Conservation (phyloP, 2,797 vertebrate species). For the Ctenochaetus hawaiiensis region DNA sequence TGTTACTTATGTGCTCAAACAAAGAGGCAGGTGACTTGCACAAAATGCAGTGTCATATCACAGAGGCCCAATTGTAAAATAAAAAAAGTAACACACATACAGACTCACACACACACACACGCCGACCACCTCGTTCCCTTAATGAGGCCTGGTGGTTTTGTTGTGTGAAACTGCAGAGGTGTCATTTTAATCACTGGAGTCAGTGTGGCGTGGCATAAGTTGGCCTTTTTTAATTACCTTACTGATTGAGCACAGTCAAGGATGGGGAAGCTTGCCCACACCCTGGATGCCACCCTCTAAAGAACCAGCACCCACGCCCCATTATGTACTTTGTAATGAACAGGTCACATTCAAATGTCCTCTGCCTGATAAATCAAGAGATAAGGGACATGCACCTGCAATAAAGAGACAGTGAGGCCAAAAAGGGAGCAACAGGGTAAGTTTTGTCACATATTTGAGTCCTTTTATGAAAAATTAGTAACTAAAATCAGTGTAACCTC, state of each 20-base stretch:
- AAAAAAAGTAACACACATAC: slow-evolving; percentile 33
- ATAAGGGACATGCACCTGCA: slow-evolving; percentile 18
- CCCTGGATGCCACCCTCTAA: slow-evolving; percentile 55
- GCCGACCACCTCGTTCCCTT: slow-evolving; percentile 37
- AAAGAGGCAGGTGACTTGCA: slow-evolving; percentile 7
- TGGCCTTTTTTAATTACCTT: slow-evolving; percentile 85
- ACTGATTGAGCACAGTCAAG: slow-evolving; percentile 81
- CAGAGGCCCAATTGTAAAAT: slow-evolving; percentile 35
- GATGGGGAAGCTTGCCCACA: slow-evolving; percentile 77
- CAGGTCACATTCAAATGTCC: slow-evolving; percentile 74
- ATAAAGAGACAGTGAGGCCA: neutral
- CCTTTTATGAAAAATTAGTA: neutral
- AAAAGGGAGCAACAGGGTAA: neutral
- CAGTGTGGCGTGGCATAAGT: slow-evolving; percentile 81
- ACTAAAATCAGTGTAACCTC: slow-evolving; percentile 1
- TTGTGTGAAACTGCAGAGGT: slow-evolving; percentile 79
- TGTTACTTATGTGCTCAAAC: slow-evolving; percentile 23
- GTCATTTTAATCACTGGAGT: slow-evolving; percentile 83
- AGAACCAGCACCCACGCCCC: slow-evolving; percentile 60
- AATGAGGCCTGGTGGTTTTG: slow-evolving; percentile 75
- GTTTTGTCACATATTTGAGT: slow-evolving; percentile 5
- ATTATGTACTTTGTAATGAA: slow-evolving; percentile 57
- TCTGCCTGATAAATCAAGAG: slow-evolving; percentile 45
- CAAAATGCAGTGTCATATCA: slow-evolving; percentile 33
- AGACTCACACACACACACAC: neutral